These are phyloP conservation scores for Neodon shergylaensis DNA, from an alignment of 2,113 vertebrate genomes.

Conservation along the genomic window DNA sequence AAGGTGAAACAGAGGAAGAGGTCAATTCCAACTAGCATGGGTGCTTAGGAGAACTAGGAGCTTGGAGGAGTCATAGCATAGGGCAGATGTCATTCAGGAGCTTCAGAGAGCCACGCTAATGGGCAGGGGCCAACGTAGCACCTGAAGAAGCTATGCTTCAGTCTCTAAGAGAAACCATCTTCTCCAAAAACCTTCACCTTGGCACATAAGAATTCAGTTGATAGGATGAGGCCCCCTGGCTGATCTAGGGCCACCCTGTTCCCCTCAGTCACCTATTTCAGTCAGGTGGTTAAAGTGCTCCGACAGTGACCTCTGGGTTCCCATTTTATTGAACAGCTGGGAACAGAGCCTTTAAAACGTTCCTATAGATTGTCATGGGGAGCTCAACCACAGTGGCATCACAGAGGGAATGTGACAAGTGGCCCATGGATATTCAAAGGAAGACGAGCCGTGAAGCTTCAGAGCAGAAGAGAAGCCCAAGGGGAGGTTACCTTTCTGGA, in stretches of 20 bases:
- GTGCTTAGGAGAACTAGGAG: not conserved
- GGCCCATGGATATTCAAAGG: not conserved
- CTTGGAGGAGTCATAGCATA: not conserved
- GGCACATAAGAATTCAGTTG: not conserved
- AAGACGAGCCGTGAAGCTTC: too few relatives aligned
- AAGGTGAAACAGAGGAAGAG: not conserved
- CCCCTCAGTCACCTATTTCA: too few relatives aligned
- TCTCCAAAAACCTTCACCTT: not conserved
- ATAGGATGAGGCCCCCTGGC: too few relatives aligned
- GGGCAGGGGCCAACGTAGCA: too few relatives aligned
- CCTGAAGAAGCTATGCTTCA: not conserved
- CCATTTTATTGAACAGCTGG: fast-evolving
- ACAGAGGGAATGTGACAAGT: not conserved
- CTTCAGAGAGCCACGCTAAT: not conserved
- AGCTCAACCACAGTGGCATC: not conserved
- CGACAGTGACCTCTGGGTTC: too few relatives aligned
- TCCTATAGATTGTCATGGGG: not conserved
- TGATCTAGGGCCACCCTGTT: fast-evolving
- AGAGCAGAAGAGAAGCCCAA: too few relatives aligned
- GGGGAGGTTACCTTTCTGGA: not conserved
- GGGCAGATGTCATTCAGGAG: not conserved
- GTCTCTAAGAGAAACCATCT: not conserved
- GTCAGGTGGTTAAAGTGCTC: not conserved
- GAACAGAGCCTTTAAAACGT: not conserved
- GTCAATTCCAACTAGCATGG: too few relatives aligned